Base-by-base conservation (phyloP, 2,888 invertebrate genomes). In the Brenthis ino region DNA sequence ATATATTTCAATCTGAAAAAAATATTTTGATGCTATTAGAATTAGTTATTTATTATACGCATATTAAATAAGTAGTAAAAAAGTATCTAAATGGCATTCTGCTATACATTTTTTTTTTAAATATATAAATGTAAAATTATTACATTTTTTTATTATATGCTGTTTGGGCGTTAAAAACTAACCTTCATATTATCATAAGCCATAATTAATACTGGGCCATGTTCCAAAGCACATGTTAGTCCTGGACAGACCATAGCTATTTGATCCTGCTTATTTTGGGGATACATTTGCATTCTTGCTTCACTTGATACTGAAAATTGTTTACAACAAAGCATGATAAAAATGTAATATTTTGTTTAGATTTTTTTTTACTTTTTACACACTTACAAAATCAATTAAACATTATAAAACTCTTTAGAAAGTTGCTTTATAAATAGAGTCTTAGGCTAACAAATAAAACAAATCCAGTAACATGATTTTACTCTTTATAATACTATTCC, bases 171-270 rank as follows among this genome's bases (percentile, higher is more conserved):
- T 47, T 47, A 20, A 55, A 4, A 58, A 74, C 78, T 69, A 71
- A 89, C 89, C 76, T 73, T 78, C 68, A 89, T 89, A 75, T 83
- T 77, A 16, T 73, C 73, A 69, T 76, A 87, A 50, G 88, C 89
- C 0, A 88, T 71, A 4, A 88, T 63, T 50, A 88, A 53, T 8
- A 84, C 61, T 13, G 84, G 79, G 0, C 84, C 86, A 53, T 89
- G 86, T 60, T 79, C 77, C 5, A 75, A 72, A 5, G 77, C 78
- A 63, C 84, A 82, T 0, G 82, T 77, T 33, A 88, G 68, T 1
- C 76, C 77, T 0, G 79, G 77, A 67, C 80, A 82, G 57, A 77
- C 75, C 12, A 84, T 57, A 24, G 77, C 71, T 55, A 78, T 72
- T 58, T 76, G 75, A 6, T 77, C 66, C 12, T 72, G 28, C 1